These are phyloP conservation scores for Amphiduros pacificus DNA, from an alignment of 2,888 invertebrate species.

Conservation along the genomic window DNA sequence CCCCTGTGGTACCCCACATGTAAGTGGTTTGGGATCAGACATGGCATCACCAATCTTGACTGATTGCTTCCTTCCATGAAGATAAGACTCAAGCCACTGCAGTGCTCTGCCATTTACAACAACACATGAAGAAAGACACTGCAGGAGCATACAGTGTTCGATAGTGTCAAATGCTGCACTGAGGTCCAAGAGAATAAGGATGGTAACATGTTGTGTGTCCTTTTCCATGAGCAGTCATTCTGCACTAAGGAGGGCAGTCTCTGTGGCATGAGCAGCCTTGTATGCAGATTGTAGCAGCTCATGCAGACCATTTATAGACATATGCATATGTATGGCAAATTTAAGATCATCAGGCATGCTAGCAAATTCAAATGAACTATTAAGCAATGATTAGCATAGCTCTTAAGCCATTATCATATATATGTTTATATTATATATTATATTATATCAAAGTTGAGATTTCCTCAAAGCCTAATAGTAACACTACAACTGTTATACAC, in stretches of 20 bases:
- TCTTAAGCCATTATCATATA: too few species aligned
- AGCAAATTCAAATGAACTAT: too few species aligned
- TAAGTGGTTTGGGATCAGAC: neutral
- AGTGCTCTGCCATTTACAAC: neutral
- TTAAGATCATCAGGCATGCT: too few species aligned
- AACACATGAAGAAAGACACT: neutral
- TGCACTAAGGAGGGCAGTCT: neutral
- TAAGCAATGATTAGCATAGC: too few species aligned
- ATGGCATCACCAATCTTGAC: neutral
- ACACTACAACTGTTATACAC: too few species aligned
- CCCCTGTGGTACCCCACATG: neutral
- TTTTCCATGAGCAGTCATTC: too few species aligned
- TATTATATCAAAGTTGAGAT: too few species aligned
- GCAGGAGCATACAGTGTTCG: neutral
- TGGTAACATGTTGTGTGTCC: neutral
- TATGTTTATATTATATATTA: too few species aligned
- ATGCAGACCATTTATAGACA: neutral
- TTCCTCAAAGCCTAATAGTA: too few species aligned
- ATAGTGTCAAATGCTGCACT: constrained; percentile 4
- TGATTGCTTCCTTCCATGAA: neutral
- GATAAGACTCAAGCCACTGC: neutral
- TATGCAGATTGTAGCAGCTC: neutral
- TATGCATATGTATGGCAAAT: too few species aligned
- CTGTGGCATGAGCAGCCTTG: neutral
- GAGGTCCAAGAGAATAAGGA: neutral